Evolutionary conservation across 2,113 vertebrate genomes (phyloP).

Genomic region (Poecile atricapillus): DNA sequence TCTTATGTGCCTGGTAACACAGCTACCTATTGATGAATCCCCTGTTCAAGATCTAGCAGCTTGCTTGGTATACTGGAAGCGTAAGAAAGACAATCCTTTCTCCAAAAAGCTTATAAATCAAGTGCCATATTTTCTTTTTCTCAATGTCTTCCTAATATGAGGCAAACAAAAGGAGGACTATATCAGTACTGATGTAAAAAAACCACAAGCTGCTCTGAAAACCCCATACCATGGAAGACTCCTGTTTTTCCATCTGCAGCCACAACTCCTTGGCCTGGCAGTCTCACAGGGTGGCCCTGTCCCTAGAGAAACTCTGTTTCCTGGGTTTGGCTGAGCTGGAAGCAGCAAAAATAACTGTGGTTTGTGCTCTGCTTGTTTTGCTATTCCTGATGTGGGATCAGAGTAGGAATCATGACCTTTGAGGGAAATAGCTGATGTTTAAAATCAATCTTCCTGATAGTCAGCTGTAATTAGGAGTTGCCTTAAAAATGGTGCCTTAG

Average conservation of each 20-base stretch:
- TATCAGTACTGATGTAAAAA: neutral
- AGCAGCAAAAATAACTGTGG: neutral
- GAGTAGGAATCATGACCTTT: accelerated
- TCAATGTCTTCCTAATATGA: neutral
- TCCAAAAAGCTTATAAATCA: neutral
- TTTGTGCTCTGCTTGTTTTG: neutral
- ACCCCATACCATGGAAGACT: neutral
- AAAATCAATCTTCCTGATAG: neutral
- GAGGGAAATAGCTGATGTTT: neutral
- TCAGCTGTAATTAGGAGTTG: neutral
- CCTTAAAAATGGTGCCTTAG: neutral
- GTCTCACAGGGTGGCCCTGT: neutral
- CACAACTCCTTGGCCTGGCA: neutral
- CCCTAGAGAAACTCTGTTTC: neutral
- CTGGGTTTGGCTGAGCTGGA: neutral
- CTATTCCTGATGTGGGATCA: neutral
- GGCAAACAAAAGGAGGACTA: neutral
- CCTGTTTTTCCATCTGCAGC: neutral
- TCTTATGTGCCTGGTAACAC: neutral
- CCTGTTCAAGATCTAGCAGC: neutral
- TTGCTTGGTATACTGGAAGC: neutral
- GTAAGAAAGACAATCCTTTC: neutral
- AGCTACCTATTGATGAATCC: neutral
- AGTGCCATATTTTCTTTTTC: accelerated
- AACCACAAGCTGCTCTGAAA: neutral